Evolutionary conservation across 2,797 vertebrate species (phyloP).

Genomic region (Cirrhinus mrigala): DNA sequence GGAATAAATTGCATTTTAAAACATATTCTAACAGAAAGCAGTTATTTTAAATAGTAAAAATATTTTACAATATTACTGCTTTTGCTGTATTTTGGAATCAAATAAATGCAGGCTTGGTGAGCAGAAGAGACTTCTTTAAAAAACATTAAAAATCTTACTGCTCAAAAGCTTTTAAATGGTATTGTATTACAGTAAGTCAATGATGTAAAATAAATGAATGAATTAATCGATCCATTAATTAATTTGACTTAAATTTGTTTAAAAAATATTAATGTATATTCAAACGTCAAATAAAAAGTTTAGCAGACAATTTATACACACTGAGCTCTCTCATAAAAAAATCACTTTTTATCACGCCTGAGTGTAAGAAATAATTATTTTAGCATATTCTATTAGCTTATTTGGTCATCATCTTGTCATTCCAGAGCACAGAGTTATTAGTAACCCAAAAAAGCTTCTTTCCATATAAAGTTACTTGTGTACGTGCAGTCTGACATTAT

Average conservation of each 20-base stretch:
- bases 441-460: slow-evolving; percentile 10
- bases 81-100: too few relatives aligned
- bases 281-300: background rate
- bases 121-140: too few relatives aligned
- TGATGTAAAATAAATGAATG: background rate
- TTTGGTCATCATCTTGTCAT: background rate
- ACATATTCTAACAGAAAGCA: too few relatives aligned
- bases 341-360: background rate
- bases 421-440: background rate
- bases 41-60: too few relatives aligned
- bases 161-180: too few relatives aligned
- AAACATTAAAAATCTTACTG: too few relatives aligned
- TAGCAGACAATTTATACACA: background rate
- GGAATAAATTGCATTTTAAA: too few relatives aligned
- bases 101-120: too few relatives aligned
- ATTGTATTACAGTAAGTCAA: background rate
- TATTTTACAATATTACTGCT: too few relatives aligned
- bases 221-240: background rate
- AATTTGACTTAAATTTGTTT: background rate
- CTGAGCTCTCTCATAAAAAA: background rate
- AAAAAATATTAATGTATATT: background rate
- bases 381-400: background rate
- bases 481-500: slow-evolving; percentile 14
- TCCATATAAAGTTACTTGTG: background rate
- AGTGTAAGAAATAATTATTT: background rate